These are phyloP conservation scores for Leptarthrus brevirostris DNA, from an alignment of 2,888 invertebrate genomes.

Conservation along the genomic window DNA sequence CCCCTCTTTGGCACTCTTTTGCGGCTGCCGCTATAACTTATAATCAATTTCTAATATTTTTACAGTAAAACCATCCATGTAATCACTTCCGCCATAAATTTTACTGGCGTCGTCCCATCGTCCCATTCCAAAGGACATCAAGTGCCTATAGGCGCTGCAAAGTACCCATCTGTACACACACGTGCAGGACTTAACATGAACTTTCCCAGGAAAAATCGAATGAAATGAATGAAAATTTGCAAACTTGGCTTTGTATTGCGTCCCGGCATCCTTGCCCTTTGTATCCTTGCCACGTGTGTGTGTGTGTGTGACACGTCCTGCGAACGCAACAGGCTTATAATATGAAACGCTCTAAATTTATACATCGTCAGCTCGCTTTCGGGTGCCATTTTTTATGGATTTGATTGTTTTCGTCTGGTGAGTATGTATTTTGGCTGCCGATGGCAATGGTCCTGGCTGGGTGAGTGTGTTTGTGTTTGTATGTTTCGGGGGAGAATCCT, in stretches of 20 bases:
- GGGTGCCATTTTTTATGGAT: slow-evolving; percentile 49
- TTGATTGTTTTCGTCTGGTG: slow-evolving; percentile 50
- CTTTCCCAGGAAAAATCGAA: too few relatives aligned
- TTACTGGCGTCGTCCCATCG: slow-evolving; percentile 16
- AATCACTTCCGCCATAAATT: slow-evolving; percentile 54
- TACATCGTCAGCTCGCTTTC: slow-evolving; percentile 47
- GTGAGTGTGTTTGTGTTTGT: neutral
- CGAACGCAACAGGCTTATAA: slow-evolving; percentile 50
- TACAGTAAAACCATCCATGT: slow-evolving; percentile 53
- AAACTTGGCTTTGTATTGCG: slow-evolving; percentile 25
- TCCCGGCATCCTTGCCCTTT: slow-evolving; percentile 7
- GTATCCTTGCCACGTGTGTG: slow-evolving; percentile 6
- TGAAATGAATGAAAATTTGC: slow-evolving; percentile 45
- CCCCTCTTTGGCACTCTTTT: slow-evolving; percentile 10
- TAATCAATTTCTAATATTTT: slow-evolving; percentile 54
- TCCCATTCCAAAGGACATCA: slow-evolving; percentile 12
- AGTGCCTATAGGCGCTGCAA: slow-evolving; percentile 24
- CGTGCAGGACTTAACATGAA: slow-evolving; percentile 10
- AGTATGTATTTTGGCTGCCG: slow-evolving; percentile 19
- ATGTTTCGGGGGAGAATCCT: neutral
- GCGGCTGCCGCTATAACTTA: slow-evolving; percentile 45
- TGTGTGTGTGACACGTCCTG: slow-evolving; percentile 29
- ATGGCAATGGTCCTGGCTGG: neutral
- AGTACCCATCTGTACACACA: slow-evolving; percentile 11
- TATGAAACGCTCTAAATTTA: slow-evolving; percentile 44